phyloP scores from a whole-genome alignment of 2,888 invertebrate species.

The Mythimna lalbum region DNA sequence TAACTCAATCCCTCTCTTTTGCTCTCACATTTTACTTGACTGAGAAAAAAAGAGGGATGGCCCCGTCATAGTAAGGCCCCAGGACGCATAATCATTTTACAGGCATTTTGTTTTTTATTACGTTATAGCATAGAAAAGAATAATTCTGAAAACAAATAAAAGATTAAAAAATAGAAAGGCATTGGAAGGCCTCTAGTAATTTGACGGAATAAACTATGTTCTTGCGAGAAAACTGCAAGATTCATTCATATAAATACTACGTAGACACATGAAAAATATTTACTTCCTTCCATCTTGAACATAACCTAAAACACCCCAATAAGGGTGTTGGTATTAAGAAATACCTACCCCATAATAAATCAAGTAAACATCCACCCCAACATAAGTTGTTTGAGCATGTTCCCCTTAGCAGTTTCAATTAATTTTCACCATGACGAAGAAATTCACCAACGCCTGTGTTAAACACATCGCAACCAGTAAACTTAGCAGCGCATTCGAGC shows the following conservation, averaged over 20 bases:
- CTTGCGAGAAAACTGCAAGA: neutral
- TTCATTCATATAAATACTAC: neutral
- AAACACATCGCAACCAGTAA: slow-evolving; percentile 15
- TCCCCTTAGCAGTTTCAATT: slow-evolving; percentile 26
- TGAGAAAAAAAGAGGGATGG: too few relatives aligned
- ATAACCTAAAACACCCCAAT: slow-evolving; percentile 1
- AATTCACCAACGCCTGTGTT: slow-evolving; percentile 17
- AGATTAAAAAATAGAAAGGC: neutral
- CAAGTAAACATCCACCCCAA: slow-evolving; percentile 31
- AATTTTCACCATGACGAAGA: slow-evolving; percentile 35
- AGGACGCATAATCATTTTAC: too few relatives aligned
- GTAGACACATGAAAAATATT: neutral
- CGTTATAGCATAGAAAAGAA: neutral
- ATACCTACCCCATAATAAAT: slow-evolving; percentile 37
- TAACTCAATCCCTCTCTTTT: too few relatives aligned
- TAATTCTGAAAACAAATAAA: neutral
- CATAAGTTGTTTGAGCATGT: slow-evolving; percentile 26
- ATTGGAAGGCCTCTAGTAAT: neutral
- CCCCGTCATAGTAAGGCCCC: too few relatives aligned
- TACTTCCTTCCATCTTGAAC: neutral
- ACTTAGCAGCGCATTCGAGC: slow-evolving; percentile 25
- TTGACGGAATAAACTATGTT: neutral
- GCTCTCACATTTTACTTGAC: too few relatives aligned
- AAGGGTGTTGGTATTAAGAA: slow-evolving; percentile 14
- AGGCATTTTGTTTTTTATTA: neutral